These are phyloP conservation scores for Uloborus plumipes DNA, from an alignment of 2,888 invertebrate species.

Conservation along the genomic window DNA sequence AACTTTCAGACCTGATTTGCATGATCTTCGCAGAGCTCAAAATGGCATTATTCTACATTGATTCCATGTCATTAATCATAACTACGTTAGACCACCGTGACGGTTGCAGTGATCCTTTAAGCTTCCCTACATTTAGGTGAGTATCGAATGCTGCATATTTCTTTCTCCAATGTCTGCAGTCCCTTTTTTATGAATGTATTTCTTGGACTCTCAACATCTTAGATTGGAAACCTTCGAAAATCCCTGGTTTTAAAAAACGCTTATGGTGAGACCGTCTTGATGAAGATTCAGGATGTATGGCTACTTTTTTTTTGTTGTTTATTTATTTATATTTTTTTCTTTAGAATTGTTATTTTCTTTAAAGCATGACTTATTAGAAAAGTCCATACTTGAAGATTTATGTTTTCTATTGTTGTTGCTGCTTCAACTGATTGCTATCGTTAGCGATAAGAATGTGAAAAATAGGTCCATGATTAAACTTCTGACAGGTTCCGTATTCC, in stretches of 20 bases:
- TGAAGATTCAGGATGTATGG: too few relatives aligned
- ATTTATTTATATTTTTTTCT: too few relatives aligned
- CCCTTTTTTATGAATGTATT: background rate
- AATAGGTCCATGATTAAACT: too few relatives aligned
- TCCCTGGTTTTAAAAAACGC: slow-evolving; percentile 49
- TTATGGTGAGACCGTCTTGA: slow-evolving; percentile 10
- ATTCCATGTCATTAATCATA: slow-evolving; percentile 46
- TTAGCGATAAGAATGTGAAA: too few relatives aligned
- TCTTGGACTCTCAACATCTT: background rate
- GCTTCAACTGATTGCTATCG: too few relatives aligned
- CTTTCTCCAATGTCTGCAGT: background rate
- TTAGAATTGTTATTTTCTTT: too few relatives aligned
- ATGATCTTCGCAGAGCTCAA: slow-evolving; percentile 33
- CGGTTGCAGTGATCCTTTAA: slow-evolving; percentile 27
- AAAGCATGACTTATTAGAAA: too few relatives aligned
- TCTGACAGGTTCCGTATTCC: too few relatives aligned
- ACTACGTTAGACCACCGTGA: slow-evolving; percentile 36
- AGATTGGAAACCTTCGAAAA: slow-evolving; percentile 6
- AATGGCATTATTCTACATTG: slow-evolving; percentile 41
- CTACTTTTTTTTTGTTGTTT: too few relatives aligned
- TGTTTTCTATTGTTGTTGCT: too few relatives aligned
- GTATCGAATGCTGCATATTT: slow-evolving; percentile 19
- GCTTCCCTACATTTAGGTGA: slow-evolving; percentile 44
- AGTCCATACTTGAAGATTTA: too few relatives aligned
- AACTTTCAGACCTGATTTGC: slow-evolving; percentile 29